phyloP scores from a whole-genome alignment of 2,888 invertebrate species.

The Arenicola marina region DNA sequence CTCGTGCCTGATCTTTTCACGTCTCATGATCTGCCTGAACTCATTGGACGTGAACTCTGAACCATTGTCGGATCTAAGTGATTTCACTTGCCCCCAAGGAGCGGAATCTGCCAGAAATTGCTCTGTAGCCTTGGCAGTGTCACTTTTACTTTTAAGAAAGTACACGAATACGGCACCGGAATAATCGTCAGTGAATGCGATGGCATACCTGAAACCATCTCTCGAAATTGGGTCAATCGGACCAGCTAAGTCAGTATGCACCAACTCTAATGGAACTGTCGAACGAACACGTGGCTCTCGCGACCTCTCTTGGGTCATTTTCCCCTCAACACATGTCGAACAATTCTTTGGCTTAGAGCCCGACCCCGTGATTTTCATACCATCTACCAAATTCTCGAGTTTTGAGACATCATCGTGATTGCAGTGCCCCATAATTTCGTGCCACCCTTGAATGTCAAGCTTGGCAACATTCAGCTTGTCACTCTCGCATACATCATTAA shows the following conservation, averaged over 20 bases:
- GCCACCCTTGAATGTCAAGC: constrained; percentile 13
- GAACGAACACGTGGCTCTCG: background rate
- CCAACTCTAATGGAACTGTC: constrained; percentile 8
- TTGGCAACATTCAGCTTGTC: background rate
- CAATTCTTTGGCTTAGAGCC: constrained; percentile 11
- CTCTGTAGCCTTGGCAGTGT: constrained; percentile 13
- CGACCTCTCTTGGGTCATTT: constrained; percentile 1
- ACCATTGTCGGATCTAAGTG: constrained; percentile 1
- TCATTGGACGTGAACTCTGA: constrained; percentile 3
- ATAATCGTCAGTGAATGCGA: constrained; percentile 25
- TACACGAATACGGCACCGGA: constrained; percentile 24
- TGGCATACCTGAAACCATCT: constrained; percentile 25
- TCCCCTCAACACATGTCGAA: background rate
- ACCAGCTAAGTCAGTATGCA: constrained; percentile 21
- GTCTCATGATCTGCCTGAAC: constrained; percentile 6
- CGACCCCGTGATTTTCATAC: constrained; percentile 17
- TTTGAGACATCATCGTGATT: constrained; percentile 19
- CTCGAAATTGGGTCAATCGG: constrained; percentile 16
- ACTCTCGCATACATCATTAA: background rate
- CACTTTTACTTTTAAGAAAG: constrained; percentile 23
- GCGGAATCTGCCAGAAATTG: constrained; percentile 10
- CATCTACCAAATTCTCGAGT: constrained; percentile 21
- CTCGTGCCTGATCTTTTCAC: constrained; percentile 18
- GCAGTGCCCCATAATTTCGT: constrained; percentile 23
- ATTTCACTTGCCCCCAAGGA: background rate